Conservation (phyloP, 2,113 vertebrate genomes). For the Forbesichthys agassizii region DNA sequence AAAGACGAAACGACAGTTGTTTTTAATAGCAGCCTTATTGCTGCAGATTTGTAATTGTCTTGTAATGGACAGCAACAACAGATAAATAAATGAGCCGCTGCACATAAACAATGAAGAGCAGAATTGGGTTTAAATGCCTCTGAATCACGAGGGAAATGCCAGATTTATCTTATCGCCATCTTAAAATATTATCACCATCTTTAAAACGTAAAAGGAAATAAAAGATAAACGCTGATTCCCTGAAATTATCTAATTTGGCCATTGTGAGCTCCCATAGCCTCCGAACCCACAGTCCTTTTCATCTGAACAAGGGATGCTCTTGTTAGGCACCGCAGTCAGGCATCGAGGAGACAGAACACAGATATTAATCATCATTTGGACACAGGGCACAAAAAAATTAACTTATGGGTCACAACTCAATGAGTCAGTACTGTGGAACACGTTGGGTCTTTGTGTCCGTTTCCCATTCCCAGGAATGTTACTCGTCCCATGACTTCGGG, state of each 20-base stretch:
- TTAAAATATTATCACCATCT: conserved; percentile 44
- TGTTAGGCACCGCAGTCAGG: conserved; percentile 86
- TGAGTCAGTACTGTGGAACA: conserved; percentile 89
- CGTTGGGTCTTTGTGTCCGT: conserved; percentile 86
- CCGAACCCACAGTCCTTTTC: conserved; percentile 78
- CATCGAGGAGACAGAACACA: conserved; percentile 86
- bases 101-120: no score
- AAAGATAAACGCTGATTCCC: conserved; percentile 83
- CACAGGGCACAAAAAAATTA: conserved; percentile 79
- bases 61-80: no score
- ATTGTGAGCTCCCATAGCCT: conserved; percentile 88
- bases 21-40: no score
- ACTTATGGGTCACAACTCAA: conserved; percentile 87
- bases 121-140: conserved; percentile 10
- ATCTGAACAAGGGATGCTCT: conserved; percentile 88
- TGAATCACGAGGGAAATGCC: conserved; percentile 15
- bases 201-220: conserved; percentile 28
- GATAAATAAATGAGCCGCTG: no score
- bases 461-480: conserved; percentile 88
- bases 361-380: conserved; percentile 98
- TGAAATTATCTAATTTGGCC: conserved; percentile 89
- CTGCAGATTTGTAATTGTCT: no score
- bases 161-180: conserved; percentile 42
- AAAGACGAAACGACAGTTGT: background rate
- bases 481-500: conserved; percentile 87